phyloP scores from a whole-genome alignment of 1,140 invertebrate genomes.

The Drosophila eugracilis region DNA sequence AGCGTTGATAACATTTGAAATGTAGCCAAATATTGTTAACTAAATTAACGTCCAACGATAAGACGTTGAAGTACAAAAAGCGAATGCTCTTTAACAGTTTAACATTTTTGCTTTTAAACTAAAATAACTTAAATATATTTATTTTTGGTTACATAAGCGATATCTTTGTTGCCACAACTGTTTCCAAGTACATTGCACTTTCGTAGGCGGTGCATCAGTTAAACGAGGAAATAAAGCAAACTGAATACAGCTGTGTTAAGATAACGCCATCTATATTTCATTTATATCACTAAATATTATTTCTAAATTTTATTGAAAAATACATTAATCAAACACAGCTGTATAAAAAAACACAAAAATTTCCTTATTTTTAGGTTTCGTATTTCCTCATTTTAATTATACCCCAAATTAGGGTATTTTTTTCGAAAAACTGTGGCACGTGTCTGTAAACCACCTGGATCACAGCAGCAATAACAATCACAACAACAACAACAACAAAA shows the following conservation, averaged over 20 bases:
- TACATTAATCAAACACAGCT: not conserved
- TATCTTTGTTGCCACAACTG: constrained; percentile 29
- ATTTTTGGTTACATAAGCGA: constrained; percentile 3
- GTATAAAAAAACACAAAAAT: not conserved
- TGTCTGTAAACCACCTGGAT: constrained; percentile 23
- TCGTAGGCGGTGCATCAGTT: constrained; percentile 3
- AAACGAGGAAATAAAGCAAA: constrained; percentile 1
- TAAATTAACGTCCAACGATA: constrained; percentile 30
- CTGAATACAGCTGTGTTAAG: not conserved
- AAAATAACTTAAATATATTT: constrained; percentile 7
- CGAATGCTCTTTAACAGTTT: constrained; percentile 16
- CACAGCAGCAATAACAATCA: constrained; percentile 29
- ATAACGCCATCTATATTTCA: no score
- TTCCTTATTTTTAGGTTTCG: not conserved
- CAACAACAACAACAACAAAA: constrained; percentile 26
- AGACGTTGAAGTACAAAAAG: constrained; percentile 17
- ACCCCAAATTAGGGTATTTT: constrained; percentile 24
- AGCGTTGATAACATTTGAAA: constrained; percentile 44
- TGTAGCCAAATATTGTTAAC: constrained; percentile 58
- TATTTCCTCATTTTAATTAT: not conserved
- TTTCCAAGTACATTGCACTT: constrained; percentile 37
- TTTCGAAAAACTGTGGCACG: constrained; percentile 13
- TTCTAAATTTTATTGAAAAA: no score
- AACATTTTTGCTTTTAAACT: constrained; percentile 1
- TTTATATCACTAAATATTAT: no score